Base-by-base conservation (phyloP, 2,113 vertebrate species). In the Tiliqua scincoides region DNA sequence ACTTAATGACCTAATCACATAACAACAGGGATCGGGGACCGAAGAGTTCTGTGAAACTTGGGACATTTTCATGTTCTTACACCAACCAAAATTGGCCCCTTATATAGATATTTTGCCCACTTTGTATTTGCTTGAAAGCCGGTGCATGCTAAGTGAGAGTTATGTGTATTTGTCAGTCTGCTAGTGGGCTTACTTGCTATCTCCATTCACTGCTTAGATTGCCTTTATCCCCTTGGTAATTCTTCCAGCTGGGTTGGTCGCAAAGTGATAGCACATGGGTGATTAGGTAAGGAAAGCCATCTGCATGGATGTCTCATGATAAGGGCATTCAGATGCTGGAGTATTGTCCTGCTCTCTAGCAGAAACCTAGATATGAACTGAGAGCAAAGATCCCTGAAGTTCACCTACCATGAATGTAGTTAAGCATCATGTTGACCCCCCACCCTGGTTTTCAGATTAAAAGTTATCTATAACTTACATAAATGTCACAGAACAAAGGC, bases 371-470 rank as follows among this genome's bases (percentile, higher is more conserved):
- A 67, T 65, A 77, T 76, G 27, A 43, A 87, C 57, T n/a, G 48
- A 70, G 35, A 65, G 71, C 25, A 82, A 68, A 25, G 30, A 37
- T 74, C n/a, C 59, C 59, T 61, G 63, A 82, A 67, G 71, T 87
- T 82, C 61, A 87, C 32, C 21, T 12, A 62, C 70, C 43, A 35
- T 86, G 59, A 74, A 67, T 70, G 12, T n/a, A 37, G 21, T 40
- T 82, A 73, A 80, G 20, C 62, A 25, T 35, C 25, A 18, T 82
- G 61, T 40, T 74, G 59, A 75, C 32, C 25, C 25, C 23, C 15
- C n/a, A n/a, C n/a, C n/a, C 48, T 59, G 61, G 18, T 82, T 82
- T 82, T 82, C 79, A 82, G 79, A 81, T 74, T 54, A 43, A 81
- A 59, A 65, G 65, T 74, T 30, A 86, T 82, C 71, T 84, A 52